Percentiles rank a stretch among this genome's conserved stretches.
Conservation (phyloP, 2,888 invertebrate species). For the Rhogogaster chlorosoma region DNA sequence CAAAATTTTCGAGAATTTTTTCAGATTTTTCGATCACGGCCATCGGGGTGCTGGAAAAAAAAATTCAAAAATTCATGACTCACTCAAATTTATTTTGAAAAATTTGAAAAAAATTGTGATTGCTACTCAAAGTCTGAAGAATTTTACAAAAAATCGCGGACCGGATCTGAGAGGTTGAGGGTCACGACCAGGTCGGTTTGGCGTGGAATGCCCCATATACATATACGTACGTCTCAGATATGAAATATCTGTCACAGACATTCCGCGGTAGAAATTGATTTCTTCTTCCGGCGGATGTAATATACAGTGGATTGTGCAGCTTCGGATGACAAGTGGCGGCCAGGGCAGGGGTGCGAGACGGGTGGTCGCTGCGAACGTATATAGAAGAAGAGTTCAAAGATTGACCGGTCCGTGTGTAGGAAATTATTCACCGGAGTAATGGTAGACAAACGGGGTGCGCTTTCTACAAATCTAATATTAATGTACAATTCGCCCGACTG, state of each 20-base stretch:
- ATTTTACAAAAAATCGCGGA: too few relatives aligned
- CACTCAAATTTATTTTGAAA: too few relatives aligned
- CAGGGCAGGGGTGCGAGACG: background rate
- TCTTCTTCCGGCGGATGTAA: background rate
- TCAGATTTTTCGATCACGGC: too few relatives aligned
- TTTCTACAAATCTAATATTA: constrained; percentile 67
- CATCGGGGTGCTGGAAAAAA: too few relatives aligned
- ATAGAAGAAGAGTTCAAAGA: constrained; percentile 5
- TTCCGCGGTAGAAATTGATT: background rate
- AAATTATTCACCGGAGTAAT: constrained; percentile 38
- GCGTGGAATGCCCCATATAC: too few relatives aligned
- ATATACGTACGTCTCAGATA: background rate
- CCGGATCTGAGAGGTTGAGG: too few relatives aligned
- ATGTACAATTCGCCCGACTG: constrained; percentile 69
- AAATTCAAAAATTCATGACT: too few relatives aligned
- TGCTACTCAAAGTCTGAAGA: too few relatives aligned
- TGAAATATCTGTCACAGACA: background rate
- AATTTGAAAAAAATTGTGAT: too few relatives aligned
- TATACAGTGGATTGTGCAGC: background rate
- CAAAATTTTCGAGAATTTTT: too few relatives aligned
- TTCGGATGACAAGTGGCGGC: background rate
- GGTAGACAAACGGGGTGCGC: constrained; percentile 25
- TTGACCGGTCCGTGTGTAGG: constrained; percentile 20
- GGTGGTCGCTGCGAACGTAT: background rate
- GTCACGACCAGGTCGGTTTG: too few relatives aligned